Evolutionary conservation across 2,113 vertebrate species (phyloP).

Genomic region (Urocitellus parryii): DNA sequence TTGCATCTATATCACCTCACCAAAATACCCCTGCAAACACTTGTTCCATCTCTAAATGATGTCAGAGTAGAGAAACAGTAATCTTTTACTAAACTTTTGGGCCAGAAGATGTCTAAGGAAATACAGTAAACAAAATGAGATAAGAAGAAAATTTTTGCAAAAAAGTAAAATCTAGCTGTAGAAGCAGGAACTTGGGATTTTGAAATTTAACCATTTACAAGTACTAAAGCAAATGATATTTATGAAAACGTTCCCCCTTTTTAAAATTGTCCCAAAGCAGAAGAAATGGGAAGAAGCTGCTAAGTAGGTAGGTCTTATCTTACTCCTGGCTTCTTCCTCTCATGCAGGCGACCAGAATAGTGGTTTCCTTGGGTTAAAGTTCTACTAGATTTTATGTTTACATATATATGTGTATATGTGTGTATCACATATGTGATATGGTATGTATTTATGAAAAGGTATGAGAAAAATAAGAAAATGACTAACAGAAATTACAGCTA

Average conservation of each 20-base stretch:
- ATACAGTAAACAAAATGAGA: not conserved
- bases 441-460: too few species aligned
- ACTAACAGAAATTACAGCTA: constrained; percentile 10
- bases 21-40: not conserved
- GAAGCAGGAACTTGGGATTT: not conserved
- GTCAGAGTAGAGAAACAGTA: constrained; percentile 27
- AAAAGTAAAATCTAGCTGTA: not conserved
- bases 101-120: constrained; percentile 38
- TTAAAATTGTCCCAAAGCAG: not conserved
- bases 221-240: not conserved
- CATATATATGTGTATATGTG: too few species aligned
- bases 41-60: not conserved
- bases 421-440: too few species aligned
- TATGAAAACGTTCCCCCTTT: not conserved
- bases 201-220: constrained; percentile 35
- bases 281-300: not conserved
- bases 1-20: constrained; percentile 28
- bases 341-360: not conserved
- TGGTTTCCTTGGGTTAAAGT: not conserved
- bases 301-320: not conserved
- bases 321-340: constrained; percentile 1
- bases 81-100: constrained; percentile 53
- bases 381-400: not conserved
- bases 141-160: not conserved
- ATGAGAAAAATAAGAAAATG: not conserved